A percentile compares a stretch with the other conserved stretches of the same genome.
phyloP scores from a whole-genome alignment of 1,140 invertebrate genomes.

The Phymorhynchus buccinoides region DNA sequence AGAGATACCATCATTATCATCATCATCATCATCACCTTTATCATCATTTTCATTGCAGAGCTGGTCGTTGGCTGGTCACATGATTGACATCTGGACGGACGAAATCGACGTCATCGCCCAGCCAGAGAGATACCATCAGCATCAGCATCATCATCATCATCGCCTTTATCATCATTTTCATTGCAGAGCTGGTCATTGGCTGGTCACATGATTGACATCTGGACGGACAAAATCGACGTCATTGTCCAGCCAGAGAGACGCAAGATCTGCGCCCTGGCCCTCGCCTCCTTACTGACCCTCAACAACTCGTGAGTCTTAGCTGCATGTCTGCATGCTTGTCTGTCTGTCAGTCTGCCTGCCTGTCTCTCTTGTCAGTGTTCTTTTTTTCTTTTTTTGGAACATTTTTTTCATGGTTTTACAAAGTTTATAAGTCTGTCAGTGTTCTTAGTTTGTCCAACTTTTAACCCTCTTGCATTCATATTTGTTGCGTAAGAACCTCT shows the following conservation, averaged over 20 bases:
- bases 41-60: no score
- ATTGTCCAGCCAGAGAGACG: conserved; percentile 85
- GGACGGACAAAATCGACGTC: conserved; percentile 85
- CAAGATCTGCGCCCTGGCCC: conserved; percentile 87
- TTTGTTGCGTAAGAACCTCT: background rate
- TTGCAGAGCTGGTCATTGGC: conserved; percentile 77
- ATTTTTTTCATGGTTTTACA: background rate
- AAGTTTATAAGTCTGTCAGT: background rate
- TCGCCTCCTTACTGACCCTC: conserved; percentile 81
- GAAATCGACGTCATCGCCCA: conserved; percentile 85
- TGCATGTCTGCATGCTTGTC: background rate
- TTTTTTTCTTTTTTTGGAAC: background rate
- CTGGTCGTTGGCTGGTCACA: conserved; percentile 58
- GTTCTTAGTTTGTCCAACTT: no score
- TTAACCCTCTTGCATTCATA: background rate
- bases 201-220: conserved; percentile 82
- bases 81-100: conserved; percentile 86
- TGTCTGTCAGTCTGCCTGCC: background rate
- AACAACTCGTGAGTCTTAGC: conserved; percentile 67
- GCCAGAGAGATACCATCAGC: conserved; percentile 82
- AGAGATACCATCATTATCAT: no score
- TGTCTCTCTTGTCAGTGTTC: background rate
- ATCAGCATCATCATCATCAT: no score
- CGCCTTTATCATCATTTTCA: no score
- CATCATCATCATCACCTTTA: no score